Conservation (phyloP, 2,888 invertebrate genomes). For the Cheilosia urbana region DNA sequence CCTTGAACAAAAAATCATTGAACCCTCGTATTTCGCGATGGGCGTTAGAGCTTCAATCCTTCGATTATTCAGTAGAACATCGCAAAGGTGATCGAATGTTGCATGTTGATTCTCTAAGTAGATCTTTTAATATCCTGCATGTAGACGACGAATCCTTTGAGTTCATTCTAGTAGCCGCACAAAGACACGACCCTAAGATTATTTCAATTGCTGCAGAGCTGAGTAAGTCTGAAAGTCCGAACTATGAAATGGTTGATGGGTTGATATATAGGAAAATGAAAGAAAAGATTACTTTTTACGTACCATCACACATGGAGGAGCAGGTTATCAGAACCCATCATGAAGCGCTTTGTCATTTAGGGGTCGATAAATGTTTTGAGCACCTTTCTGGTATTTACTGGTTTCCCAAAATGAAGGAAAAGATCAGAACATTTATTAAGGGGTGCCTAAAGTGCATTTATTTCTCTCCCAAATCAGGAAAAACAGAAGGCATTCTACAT, state of each 20-base stretch:
- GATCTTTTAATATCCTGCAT: conserved; percentile 55
- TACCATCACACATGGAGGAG: conserved; percentile 72
- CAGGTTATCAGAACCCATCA: conserved; percentile 73
- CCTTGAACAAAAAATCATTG: conserved; percentile 72
- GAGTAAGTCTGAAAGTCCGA: conserved; percentile 50
- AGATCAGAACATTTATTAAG: conserved; percentile 48
- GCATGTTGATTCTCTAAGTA: conserved; percentile 79
- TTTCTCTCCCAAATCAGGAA: conserved; percentile 53
- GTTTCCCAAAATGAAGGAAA: conserved; percentile 78
- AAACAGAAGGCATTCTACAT: conserved; percentile 77
- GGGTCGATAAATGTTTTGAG: conserved; percentile 77
- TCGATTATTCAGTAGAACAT: conserved; percentile 74
- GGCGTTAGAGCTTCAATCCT: conserved; percentile 74
- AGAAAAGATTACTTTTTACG: conserved; percentile 39
- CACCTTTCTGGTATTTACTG: conserved; percentile 76
- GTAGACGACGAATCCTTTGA: conserved; percentile 46
- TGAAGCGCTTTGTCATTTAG: conserved; percentile 77
- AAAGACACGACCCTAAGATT: conserved; percentile 73
- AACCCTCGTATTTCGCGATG: conserved; percentile 73
- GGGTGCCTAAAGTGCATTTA: conserved; percentile 37
- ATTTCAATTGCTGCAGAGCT: conserved; percentile 66
- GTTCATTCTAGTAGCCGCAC: conserved; percentile 52
- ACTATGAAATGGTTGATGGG: conserved; percentile 40
- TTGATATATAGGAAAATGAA: conserved; percentile 41
- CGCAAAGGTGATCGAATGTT: conserved; percentile 76